Conservation (phyloP, 64 coral and sea anemone genomes). For the Actinia tenebrosa region DNA sequence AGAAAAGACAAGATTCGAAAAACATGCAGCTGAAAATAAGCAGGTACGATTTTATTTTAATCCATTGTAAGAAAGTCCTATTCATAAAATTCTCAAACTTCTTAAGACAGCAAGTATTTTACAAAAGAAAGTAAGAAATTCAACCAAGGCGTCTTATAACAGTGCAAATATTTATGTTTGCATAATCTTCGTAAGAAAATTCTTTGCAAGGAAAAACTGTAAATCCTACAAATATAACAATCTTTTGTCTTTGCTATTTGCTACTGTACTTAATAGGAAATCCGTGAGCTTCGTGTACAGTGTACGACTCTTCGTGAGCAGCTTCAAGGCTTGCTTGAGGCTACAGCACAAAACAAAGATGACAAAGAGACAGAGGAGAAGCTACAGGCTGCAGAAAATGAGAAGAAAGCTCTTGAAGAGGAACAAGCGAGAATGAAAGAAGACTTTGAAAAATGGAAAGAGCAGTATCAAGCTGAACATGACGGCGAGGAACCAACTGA, state of each 20-base stretch:
- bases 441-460: constrained; percentile 75
- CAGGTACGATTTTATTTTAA: constrained; percentile 34
- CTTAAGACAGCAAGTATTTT: too few species aligned
- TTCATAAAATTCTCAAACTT: too few species aligned
- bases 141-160: too few species aligned
- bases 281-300: constrained; percentile 73
- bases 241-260: neutral
- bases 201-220: neutral
- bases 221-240: neutral
- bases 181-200: neutral
- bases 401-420: constrained; percentile 63
- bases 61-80: too few species aligned
- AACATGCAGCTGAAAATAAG: constrained; percentile 80
- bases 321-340: constrained; percentile 73
- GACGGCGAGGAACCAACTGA: constrained; percentile 68
- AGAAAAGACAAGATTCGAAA: constrained; percentile 77
- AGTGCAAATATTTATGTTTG: neutral
- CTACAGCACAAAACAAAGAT: constrained; percentile 58
- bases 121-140: too few species aligned
- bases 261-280: constrained; percentile 36
- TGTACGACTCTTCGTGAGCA: constrained; percentile 67
- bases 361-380: constrained; percentile 79
- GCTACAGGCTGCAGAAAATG: constrained; percentile 77
- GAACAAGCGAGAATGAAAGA: constrained; percentile 58
- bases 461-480: constrained; percentile 58